phyloP scores from a whole-genome alignment of 2,888 invertebrate species.

The Apotomis capreana region DNA sequence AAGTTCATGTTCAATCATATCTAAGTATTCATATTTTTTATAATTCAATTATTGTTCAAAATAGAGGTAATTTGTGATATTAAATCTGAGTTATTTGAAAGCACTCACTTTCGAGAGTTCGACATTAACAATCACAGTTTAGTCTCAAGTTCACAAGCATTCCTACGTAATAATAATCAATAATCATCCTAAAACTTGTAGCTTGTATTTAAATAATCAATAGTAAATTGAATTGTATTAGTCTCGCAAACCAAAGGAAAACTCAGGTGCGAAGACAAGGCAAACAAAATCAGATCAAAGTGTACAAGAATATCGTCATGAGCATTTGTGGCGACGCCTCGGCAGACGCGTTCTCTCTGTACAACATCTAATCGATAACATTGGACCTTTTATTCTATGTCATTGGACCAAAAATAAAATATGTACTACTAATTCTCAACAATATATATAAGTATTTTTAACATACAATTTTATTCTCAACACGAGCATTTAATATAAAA shows the following conservation, averaged over 20 bases:
- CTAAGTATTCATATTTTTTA: background rate
- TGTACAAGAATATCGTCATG: slow-evolving; percentile 26
- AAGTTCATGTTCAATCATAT: too few relatives aligned
- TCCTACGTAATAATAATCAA: background rate
- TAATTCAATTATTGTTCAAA: too few relatives aligned
- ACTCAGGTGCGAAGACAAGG: slow-evolving; percentile 23
- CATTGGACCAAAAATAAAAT: slow-evolving; percentile 77
- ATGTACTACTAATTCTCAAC: slow-evolving; percentile 74
- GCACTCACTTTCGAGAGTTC: background rate
- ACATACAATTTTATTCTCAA: slow-evolving; percentile 57
- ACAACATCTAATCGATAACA: slow-evolving; percentile 68
- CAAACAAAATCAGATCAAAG: slow-evolving; percentile 41
- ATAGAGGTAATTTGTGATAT: background rate
- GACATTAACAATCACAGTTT: background rate
- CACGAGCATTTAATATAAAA: slow-evolving; percentile 63
- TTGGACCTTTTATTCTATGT: slow-evolving; percentile 68
- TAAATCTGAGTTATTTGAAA: background rate
- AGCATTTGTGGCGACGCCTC: slow-evolving; percentile 19
- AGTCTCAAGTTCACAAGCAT: background rate
- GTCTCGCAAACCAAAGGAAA: background rate
- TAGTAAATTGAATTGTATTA: background rate
- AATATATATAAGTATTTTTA: slow-evolving; percentile 62
- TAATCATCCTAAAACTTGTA: background rate
- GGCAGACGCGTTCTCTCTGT: slow-evolving; percentile 60
- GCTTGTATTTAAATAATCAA: background rate